A percentile compares a stretch with the other conserved stretches of the same genome.
phyloP scores from a whole-genome alignment of 2,888 invertebrate genomes.

The Dione juno region DNA sequence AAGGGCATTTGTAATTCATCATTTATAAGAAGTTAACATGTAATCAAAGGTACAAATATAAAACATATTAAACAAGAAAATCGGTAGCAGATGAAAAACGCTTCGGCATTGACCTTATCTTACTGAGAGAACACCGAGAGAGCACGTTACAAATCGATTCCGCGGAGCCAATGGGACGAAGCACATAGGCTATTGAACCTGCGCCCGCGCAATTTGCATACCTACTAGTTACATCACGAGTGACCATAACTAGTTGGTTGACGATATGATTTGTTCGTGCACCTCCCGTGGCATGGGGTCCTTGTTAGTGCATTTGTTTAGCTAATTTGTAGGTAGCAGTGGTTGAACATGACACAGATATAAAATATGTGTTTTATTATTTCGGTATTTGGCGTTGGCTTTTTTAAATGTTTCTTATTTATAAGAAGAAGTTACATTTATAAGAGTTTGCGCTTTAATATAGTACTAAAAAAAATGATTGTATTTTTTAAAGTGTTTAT shows the following conservation, averaged over 20 bases:
- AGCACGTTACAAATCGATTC: slow-evolving; percentile 78
- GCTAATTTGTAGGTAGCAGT: slow-evolving; percentile 5
- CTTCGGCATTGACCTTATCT: slow-evolving; percentile 80
- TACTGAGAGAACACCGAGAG: slow-evolving; percentile 67
- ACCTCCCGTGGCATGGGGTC: slow-evolving; percentile 46
- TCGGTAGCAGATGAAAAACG: slow-evolving; percentile 76
- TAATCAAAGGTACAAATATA: slow-evolving; percentile 24
- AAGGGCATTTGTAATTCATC: background rate
- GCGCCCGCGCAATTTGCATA: slow-evolving; percentile 75
- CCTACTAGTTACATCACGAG: slow-evolving; percentile 74
- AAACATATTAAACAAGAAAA: slow-evolving; percentile 46
- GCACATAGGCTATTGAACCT: slow-evolving; percentile 70
- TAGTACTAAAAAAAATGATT: too few species aligned
- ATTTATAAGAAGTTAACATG: background rate
- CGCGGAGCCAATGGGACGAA: slow-evolving; percentile 65
- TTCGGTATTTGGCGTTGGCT: background rate
- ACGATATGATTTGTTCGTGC: slow-evolving; percentile 61
- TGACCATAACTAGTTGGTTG: slow-evolving; percentile 63
- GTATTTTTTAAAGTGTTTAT: too few species aligned
- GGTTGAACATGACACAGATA: background rate
- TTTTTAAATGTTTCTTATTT: too few species aligned
- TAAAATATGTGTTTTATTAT: background rate
- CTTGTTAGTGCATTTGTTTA: slow-evolving; percentile 47
- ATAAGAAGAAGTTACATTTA: too few species aligned
- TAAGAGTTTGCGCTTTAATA: too few species aligned